A percentile compares a stretch with the other conserved stretches of the same genome.
Evolutionary conservation across 2,797 vertebrate species (phyloP).

Genomic region (Adelosebastes latens): DNA sequence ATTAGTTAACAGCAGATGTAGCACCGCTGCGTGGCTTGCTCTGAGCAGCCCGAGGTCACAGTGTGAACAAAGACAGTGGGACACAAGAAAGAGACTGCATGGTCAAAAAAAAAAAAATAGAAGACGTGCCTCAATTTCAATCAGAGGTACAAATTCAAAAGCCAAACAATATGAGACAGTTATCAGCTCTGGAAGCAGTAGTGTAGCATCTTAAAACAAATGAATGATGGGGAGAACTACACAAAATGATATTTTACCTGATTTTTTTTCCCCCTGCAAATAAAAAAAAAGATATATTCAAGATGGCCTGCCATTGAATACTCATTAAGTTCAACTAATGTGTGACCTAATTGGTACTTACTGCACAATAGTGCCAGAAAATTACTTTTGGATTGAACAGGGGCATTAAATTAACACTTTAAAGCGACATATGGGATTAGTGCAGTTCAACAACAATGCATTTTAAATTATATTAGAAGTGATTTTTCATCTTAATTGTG

Average conservation of each 20-base stretch:
- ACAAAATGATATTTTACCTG: conserved; percentile 23
- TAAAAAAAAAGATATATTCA: conserved; percentile 45
- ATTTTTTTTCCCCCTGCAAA: neutral
- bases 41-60: conserved; percentile 40
- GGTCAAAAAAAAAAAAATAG: conserved; percentile 1
- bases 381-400: conserved; percentile 76
- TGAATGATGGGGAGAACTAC: conserved; percentile 19
- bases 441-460: conserved; percentile 76
- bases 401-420: conserved; percentile 78
- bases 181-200: conserved; percentile 2
- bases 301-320: conserved; percentile 62
- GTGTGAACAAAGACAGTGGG: conserved; percentile 28
- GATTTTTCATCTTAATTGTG: conserved; percentile 72
- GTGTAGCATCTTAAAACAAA: conserved; percentile 14
- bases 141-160: conserved; percentile 28
- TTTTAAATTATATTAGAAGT: conserved; percentile 71
- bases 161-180: conserved; percentile 1
- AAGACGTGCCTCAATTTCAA: conserved; percentile 9
- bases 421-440: conserved; percentile 74
- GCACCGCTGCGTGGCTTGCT: conserved; percentile 7
- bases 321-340: conserved; percentile 76
- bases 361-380: conserved; percentile 76
- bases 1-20: conserved; percentile 48
- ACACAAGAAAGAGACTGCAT: conserved; percentile 9
- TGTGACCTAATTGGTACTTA: conserved; percentile 78